Base-by-base conservation (phyloP, 1,140 invertebrate genomes). In the Bombus impatiens region DNA sequence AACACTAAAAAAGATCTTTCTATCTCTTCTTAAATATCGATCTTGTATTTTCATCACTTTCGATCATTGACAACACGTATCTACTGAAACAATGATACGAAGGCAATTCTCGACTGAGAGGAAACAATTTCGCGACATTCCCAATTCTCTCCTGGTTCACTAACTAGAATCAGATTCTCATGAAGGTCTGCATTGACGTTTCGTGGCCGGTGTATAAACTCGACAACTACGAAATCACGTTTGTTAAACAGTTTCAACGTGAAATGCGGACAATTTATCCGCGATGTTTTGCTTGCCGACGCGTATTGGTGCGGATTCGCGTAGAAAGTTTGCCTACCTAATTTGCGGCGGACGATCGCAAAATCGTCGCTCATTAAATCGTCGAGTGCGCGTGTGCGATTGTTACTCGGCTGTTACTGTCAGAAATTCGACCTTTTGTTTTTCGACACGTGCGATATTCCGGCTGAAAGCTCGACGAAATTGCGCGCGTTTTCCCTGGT, bases 331-430 rank as follows among this genome's bases (percentile, higher is more conserved):
- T 57, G 10, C 42, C 32, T 37, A n/a, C 42, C 81, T 82, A 82
- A 82, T 82, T 76, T 76, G 81, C 71, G 71, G 71, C 32, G 35
- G 32, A 37, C 71, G 42, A 82, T 76, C 42, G 25, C 71, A 42
- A 65, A 35, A 82, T 74, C 47, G n/a, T 75, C 37, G 65, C 13
- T 62, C 80, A 62, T 82, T 82, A 82, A 74, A 74, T 62, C 70
- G 70, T 13, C 32, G 3, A 13, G 25, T 62, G 22, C 72, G 37
- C 12, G 18, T 18, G 35, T 15, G 35, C 13, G 8, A 18, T 40
- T 15, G 40, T 10, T 53, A 28, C 6, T 42, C 68, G 9, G 1
- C 6, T 53, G 47, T 53, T 53, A 22, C 47, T 53, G 1, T 53
- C 47, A 53, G 47, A 37, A 32, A 57, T 70, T 15, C 81, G n/a